Conservation (phyloP, 1,140 invertebrate genomes). For the Steinernema khuongi region DNA sequence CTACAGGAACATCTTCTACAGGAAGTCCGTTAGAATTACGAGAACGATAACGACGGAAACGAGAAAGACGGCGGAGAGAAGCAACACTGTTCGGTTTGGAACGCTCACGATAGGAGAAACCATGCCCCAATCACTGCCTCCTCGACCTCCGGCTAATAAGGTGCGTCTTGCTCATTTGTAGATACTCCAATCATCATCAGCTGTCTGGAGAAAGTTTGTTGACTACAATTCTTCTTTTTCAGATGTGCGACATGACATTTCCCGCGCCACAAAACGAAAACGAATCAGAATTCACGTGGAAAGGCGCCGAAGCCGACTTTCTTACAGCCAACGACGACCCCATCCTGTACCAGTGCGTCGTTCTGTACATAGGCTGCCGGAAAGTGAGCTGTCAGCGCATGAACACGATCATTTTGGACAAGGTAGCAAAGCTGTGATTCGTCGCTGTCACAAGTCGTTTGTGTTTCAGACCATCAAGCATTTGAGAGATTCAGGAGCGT, state of each 20-base stretch:
- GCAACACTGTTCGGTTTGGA: no score
- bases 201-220: background rate
- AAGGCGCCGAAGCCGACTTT: background rate
- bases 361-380: background rate
- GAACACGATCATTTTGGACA: background rate
- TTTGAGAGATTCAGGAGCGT: background rate
- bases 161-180: no score
- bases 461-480: constrained; percentile 4
- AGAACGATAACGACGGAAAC: no score
- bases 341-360: background rate
- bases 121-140: no score
- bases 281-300: background rate
- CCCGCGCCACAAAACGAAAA: background rate
- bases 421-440: background rate
- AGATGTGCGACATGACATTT: background rate
- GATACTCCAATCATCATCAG: no score
- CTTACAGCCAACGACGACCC: background rate
- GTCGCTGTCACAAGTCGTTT: background rate
- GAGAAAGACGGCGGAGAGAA: no score
- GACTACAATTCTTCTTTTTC: background rate
- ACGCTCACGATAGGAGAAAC: no score
- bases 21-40: background rate
- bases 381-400: background rate
- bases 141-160: no score
- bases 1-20: background rate